phyloP scores from a whole-genome alignment of 2,797 vertebrate species.

The Periparus ater region DNA sequence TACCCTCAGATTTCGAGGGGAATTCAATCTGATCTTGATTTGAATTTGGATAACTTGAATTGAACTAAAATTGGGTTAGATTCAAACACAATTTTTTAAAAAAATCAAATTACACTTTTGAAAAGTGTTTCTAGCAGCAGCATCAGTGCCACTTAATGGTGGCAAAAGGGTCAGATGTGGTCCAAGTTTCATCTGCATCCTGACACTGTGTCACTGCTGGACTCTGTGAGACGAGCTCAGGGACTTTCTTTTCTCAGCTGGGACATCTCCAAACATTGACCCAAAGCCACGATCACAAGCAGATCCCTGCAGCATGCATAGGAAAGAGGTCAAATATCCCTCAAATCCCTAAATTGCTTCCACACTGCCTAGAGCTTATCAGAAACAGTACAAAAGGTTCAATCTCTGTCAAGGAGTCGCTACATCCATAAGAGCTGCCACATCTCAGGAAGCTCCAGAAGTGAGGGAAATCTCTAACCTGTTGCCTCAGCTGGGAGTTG shows the following conservation, averaged over 20 bases:
- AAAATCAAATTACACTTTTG: neutral
- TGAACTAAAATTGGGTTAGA: neutral
- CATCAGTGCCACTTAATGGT: neutral
- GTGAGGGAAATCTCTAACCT: neutral
- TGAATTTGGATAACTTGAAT: neutral
- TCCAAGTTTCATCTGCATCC: neutral
- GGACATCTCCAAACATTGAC: neutral
- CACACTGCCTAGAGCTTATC: neutral
- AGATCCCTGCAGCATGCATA: neutral
- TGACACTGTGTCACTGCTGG: neutral
- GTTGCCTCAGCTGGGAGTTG: conserved; percentile 1
- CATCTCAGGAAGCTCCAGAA: neutral
- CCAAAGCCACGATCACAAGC: neutral
- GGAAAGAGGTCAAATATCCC: neutral
- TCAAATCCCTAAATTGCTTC: neutral
- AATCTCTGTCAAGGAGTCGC: neutral
- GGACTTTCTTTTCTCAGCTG: neutral
- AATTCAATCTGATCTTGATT: neutral
- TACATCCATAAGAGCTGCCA: neutral
- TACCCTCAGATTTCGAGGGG: neutral
- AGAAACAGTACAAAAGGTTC: neutral
- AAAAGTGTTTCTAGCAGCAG: neutral
- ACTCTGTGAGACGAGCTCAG: neutral
- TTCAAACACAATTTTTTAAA: neutral
- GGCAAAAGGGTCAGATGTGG: neutral